phyloP scores from a whole-genome alignment of 23 tunicate species.

The Trididemnum nubilum region DNA sequence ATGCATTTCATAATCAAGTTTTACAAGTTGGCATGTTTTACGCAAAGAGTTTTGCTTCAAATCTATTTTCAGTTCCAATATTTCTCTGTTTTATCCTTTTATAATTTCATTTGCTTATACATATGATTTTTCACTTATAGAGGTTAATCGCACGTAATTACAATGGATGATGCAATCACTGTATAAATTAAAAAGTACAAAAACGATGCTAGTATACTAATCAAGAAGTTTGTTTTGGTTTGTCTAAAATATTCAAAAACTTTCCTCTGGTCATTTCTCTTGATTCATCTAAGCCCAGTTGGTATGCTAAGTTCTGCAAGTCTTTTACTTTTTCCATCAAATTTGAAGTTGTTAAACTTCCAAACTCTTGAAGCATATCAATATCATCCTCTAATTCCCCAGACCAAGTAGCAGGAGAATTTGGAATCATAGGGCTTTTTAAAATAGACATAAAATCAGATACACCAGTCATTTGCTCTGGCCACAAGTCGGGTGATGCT shows the following conservation, averaged over 20 bases:
- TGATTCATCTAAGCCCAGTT: conserved; percentile 91
- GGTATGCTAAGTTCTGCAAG: conserved; percentile 87
- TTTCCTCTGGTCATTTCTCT: conserved; percentile 97
- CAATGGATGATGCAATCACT: no score
- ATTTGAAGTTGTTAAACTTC: conserved; percentile 83
- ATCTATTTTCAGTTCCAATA: no score
- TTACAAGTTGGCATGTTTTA: no score
- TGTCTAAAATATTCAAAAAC: conserved; percentile 80
- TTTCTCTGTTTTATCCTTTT: no score
- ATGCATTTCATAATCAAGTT: no score
- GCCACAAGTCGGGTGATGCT: conserved; percentile 95
- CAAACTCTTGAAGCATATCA: conserved; percentile 90
- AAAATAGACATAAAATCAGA: conserved; percentile 82
- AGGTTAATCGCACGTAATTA: no score
- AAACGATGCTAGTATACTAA: no score
- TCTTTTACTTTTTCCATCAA: conserved; percentile 90
- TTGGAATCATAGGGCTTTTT: conserved; percentile 82
- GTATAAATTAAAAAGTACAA: no score
- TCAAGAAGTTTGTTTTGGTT: conserved; percentile 38
- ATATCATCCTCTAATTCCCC: conserved; percentile 88
- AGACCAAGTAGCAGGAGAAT: conserved; percentile 74
- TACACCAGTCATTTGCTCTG: conserved; percentile 82
- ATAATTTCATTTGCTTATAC: no score
- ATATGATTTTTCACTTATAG: no score
- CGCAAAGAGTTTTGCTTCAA: no score